Base-by-base conservation (phyloP, 1,140 invertebrate genomes). In the Plutomurus gul region DNA sequence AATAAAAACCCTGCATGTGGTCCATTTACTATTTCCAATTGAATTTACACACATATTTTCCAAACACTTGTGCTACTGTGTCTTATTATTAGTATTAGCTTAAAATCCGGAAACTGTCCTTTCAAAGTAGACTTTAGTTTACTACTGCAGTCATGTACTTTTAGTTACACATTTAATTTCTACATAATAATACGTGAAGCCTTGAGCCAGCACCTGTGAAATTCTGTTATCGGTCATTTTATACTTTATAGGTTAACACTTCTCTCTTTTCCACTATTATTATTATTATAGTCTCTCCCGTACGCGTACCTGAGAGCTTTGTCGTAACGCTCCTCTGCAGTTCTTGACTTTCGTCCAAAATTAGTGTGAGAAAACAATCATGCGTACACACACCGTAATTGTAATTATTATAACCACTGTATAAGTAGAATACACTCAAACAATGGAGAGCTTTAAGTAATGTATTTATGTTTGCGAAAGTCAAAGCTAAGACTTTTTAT, bases 21-120 rank as follows among this genome's bases (percentile, higher is more conserved):
- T 65, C 56, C 30, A 65, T 65, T 65, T 65, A n/a, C n/a, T n/a
- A 27, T 65, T 33, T 65, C 27, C 56, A 60, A 30, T 65, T 65
- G 56, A 33, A 65, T 27, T 33, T n/a, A 65, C 56, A 65, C 36
- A 65, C 30, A 65, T n/a, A 22, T 51, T 22, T 6, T 51, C 7
- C 20, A 51, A 51, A 51, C 47, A 51, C 25, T 22, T n/a, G 20
- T 18, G 1, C 46, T 3, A 5, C 46, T 8, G n/a, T 47, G 20
- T 46, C 43, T 46, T n/a, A n/a, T n/a, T n/a, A n/a, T n/a, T n/a
- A 22, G 20, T 18, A 18, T 47, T 47, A 49, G 25, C 18, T 20
- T 6, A n/a, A 65, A 65, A 65, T 65, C 56, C 56, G 56, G 56
- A 65, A 65, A 65, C 56, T 65, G 16, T 51, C 4, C 56, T 65